phyloP scores from a whole-genome alignment of 2,888 invertebrate species.

The Dione juno region DNA sequence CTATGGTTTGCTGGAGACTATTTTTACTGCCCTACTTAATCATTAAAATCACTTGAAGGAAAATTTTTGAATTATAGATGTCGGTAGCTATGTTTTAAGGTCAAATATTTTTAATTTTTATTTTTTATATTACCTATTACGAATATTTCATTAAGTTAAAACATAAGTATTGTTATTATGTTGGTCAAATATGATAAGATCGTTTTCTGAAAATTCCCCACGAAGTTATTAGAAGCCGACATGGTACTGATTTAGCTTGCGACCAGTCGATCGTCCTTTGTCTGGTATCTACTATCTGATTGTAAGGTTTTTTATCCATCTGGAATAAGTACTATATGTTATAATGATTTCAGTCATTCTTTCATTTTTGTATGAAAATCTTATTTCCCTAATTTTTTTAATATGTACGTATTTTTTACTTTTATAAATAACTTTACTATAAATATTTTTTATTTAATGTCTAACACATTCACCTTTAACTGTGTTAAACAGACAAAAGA shows the following conservation, averaged over 20 bases:
- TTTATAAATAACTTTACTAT: no score
- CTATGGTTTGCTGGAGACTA: neutral
- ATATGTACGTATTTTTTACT: no score
- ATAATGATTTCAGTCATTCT: neutral
- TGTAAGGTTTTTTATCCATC: conserved; percentile 7
- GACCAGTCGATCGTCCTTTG: conserved; percentile 9
- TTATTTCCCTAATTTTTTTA: no score
- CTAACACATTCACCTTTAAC: neutral
- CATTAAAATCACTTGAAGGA: neutral
- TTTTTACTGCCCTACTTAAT: neutral
- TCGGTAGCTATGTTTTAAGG: no score
- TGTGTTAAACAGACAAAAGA: conserved; percentile 17
- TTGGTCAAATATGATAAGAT: neutral
- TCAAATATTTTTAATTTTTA: no score
- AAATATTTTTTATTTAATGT: no score
- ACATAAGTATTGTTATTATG: neutral
- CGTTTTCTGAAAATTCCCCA: conserved; percentile 7
- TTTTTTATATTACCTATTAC: neutral
- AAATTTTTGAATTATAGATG: no score
- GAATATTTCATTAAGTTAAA: neutral
- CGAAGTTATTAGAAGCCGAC: conserved; percentile 6
- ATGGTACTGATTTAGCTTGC: conserved; percentile 5
- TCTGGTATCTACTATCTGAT: conserved; percentile 1
- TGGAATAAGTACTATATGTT: neutral
- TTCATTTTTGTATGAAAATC: neutral